Percentiles rank a stretch among this genome's conserved stretches.
These are phyloP conservation scores for Parapsyche elsis DNA, from an alignment of 1,140 invertebrate species.

Conservation along the genomic window DNA sequence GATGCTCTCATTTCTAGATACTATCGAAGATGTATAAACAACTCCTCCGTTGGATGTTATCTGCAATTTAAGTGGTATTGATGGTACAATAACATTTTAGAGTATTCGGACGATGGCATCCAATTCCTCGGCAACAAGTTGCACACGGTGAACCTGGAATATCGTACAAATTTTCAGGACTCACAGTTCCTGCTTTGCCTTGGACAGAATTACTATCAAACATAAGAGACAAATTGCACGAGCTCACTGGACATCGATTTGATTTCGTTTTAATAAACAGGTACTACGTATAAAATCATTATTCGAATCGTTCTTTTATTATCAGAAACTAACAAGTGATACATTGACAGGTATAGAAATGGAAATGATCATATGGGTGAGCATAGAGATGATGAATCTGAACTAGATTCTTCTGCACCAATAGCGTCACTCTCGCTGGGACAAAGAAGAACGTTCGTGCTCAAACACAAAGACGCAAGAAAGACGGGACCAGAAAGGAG, in stretches of 20 bases:
- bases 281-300: conserved; percentile 62
- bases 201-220: conserved; percentile 70
- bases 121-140: conserved; percentile 76
- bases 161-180: conserved; percentile 75
- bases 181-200: conserved; percentile 70
- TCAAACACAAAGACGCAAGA: conserved; percentile 72
- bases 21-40: too few relatives aligned
- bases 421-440: conserved; percentile 79
- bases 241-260: conserved; percentile 69
- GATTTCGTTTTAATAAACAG: conserved; percentile 81
- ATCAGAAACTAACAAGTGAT: background rate
- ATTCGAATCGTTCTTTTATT: background rate
- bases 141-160: conserved; percentile 75
- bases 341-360: conserved; percentile 72
- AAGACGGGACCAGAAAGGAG: conserved; percentile 64
- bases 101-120: conserved; percentile 76
- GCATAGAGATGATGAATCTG: conserved; percentile 78
- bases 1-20: too few relatives aligned
- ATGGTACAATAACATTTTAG: conserved; percentile 58
- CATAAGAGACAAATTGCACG: conserved; percentile 68
- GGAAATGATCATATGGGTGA: conserved; percentile 78
- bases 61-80: too few relatives aligned
- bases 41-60: too few relatives aligned
- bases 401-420: conserved; percentile 70
- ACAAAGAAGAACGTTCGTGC: conserved; percentile 73